Percentiles rank a stretch among this genome's conserved stretches.
These are phyloP conservation scores for Heliconius cydno DNA, from an alignment of 2,888 invertebrate genomes.

Conservation along the genomic window DNA sequence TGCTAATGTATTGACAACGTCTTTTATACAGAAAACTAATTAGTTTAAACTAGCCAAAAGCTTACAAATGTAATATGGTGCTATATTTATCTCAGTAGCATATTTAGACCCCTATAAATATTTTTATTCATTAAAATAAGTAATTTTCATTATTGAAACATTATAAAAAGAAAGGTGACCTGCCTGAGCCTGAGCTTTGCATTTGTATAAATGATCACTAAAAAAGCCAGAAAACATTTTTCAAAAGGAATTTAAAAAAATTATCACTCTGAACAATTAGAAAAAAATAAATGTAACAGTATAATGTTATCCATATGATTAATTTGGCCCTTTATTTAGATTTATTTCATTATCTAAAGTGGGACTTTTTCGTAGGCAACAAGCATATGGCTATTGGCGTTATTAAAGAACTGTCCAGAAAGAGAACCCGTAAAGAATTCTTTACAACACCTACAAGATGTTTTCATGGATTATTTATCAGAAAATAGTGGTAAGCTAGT, in stretches of 20 bases:
- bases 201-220: too few relatives aligned
- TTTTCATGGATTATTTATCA: conserved; percentile 93
- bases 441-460: conserved; percentile 88
- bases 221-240: background rate
- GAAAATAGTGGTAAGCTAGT: conserved; percentile 91
- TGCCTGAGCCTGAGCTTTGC: too few relatives aligned
- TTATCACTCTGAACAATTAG: background rate
- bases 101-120: background rate
- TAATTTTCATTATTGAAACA: background rate
- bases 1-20: too few relatives aligned
- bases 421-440: conserved; percentile 86
- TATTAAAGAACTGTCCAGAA: conserved; percentile 91
- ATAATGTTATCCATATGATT: too few relatives aligned
- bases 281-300: background rate
- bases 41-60: too few relatives aligned
- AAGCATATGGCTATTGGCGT: conserved; percentile 93
- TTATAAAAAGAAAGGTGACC: background rate
- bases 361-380: conserved; percentile 84
- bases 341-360: background rate
- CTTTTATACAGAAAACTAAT: too few relatives aligned
- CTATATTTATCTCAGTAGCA: background rate
- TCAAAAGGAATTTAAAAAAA: background rate
- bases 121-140: background rate
- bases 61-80: background rate
- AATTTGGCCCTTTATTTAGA: background rate